Percentiles rank a stretch among this genome's conserved stretches.
Conservation (phyloP, 2,113 vertebrate genomes). For the mouse (Mus musculus) region DNA sequence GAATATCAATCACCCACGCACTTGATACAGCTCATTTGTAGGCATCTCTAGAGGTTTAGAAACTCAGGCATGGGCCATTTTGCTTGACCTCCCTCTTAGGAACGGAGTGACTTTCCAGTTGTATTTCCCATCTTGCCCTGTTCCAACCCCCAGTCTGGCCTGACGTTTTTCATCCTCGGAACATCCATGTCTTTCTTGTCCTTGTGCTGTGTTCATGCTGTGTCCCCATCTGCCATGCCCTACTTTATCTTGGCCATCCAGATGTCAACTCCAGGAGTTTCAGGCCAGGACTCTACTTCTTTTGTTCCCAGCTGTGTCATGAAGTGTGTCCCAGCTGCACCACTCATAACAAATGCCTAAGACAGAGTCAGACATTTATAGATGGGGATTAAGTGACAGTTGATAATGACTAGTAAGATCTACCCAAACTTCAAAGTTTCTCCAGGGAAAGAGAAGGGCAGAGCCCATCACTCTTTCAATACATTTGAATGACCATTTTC, state of each 20-base stretch:
- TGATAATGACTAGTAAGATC: slow-evolving; percentile 10
- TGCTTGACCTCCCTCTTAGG: background rate
- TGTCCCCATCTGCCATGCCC: background rate
- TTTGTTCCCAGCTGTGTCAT: background rate
- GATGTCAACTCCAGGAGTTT: background rate
- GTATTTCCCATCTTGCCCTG: background rate
- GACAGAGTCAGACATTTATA: background rate
- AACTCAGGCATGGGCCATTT: background rate
- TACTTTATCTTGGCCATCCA: background rate
- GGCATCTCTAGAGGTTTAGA: background rate
- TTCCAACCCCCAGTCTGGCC: background rate
- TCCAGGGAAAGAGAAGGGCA: background rate
- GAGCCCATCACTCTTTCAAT: background rate
- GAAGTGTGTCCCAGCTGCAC: background rate
- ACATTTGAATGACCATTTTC: background rate
- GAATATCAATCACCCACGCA: background rate
- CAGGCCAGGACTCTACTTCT: background rate
- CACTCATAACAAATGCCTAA: background rate
- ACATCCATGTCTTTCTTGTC: background rate
- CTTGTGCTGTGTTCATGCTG: background rate
- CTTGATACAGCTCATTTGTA: background rate
- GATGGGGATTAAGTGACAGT: background rate
- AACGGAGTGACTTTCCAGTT: background rate
- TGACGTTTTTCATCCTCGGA: background rate
- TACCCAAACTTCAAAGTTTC: background rate